A percentile compares a stretch with the other conserved stretches of the same genome.
Conservation (phyloP, 2,888 invertebrate genomes). For the Epirrita christyi region DNA sequence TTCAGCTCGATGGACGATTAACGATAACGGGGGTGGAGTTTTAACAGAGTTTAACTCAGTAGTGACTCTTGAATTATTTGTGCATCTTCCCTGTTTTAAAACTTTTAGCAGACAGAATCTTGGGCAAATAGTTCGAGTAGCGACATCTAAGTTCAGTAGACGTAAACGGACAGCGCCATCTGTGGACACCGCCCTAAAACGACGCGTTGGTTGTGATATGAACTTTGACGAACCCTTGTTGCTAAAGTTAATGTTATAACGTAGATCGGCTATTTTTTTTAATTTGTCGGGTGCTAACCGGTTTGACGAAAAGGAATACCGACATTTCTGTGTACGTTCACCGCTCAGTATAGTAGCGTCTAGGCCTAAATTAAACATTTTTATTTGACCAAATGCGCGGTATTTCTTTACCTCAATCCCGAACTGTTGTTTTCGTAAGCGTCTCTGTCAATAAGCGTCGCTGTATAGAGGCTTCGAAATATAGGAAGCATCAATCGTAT, state of each 20-base stretch:
- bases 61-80: slow-evolving; percentile 39
- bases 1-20: slow-evolving; percentile 47
- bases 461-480: slow-evolving; percentile 2
- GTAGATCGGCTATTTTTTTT: slow-evolving; percentile 42
- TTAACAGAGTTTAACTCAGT: slow-evolving; percentile 39
- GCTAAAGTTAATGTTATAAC: slow-evolving; percentile 47
- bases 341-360: slow-evolving; percentile 36
- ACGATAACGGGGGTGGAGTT: slow-evolving; percentile 41
- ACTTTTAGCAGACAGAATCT: slow-evolving; percentile 36
- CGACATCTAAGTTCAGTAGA: slow-evolving; percentile 49
- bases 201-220: slow-evolving; percentile 73
- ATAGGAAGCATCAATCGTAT: not conserved
- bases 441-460: slow-evolving; percentile 9
- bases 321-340: slow-evolving; percentile 57
- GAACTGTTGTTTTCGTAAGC: slow-evolving; percentile 34
- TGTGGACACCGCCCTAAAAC: slow-evolving; percentile 52
- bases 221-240: slow-evolving; percentile 53
- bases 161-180: slow-evolving; percentile 54
- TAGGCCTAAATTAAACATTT: slow-evolving; percentile 50
- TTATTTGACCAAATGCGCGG: slow-evolving; percentile 59
- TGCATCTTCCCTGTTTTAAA: slow-evolving; percentile 38
- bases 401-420: slow-evolving; percentile 51
- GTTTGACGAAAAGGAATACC: slow-evolving; percentile 57
- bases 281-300: slow-evolving; percentile 60
- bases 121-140: slow-evolving; percentile 44